A percentile compares a stretch with the other conserved stretches of the same genome.
Evolutionary conservation across 2,797 vertebrate genomes (phyloP).

Genomic region (Paedocypris micromegethes): DNA sequence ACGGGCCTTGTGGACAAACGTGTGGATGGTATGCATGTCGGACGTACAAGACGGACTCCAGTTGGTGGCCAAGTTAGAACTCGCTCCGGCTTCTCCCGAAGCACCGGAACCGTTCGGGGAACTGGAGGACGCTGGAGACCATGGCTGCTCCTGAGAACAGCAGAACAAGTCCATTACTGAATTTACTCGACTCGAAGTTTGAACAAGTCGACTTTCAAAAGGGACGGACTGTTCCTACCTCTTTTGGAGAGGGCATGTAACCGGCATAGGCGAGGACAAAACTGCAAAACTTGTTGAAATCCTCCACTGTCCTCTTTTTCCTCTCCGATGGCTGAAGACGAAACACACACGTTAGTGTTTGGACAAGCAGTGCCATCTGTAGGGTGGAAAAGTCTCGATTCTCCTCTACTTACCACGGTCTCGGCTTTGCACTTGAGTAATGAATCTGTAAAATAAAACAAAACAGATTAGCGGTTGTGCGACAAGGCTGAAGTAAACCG

Average conservation of each 20-base stretch:
- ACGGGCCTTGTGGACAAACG: constrained; percentile 84
- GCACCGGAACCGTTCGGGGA: constrained; percentile 75
- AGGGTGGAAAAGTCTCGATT: not conserved
- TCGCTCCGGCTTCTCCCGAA: constrained; percentile 70
- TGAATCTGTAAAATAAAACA: constrained; percentile 62
- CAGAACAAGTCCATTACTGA: not conserved
- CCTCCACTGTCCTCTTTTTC: constrained; percentile 86
- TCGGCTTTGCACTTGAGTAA: constrained; percentile 77
- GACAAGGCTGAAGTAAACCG: not conserved
- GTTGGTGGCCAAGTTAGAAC: constrained; percentile 73
- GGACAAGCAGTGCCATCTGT: constrained; percentile 13
- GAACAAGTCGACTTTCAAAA: not conserved
- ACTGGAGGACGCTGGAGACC: constrained; percentile 83
- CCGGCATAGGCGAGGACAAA: constrained; percentile 88
- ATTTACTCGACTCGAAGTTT: not conserved
- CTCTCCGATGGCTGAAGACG: constrained; percentile 78
- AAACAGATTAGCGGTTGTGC: not conserved
- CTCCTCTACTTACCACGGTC: constrained; percentile 66
- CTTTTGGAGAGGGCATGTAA: constrained; percentile 85
- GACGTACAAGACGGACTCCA: constrained; percentile 76
- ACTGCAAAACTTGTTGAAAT: constrained; percentile 94
- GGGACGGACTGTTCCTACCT: constrained; percentile 63
- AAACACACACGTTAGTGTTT: constrained; percentile 19
- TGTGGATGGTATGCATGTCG: constrained; percentile 85
- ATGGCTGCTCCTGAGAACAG: constrained; percentile 72